Percentiles rank a stretch among this genome's conserved stretches.
These are phyloP conservation scores for Oreotragus oreotragus DNA, from an alignment of 2,113 vertebrate genomes.

Conservation along the genomic window DNA sequence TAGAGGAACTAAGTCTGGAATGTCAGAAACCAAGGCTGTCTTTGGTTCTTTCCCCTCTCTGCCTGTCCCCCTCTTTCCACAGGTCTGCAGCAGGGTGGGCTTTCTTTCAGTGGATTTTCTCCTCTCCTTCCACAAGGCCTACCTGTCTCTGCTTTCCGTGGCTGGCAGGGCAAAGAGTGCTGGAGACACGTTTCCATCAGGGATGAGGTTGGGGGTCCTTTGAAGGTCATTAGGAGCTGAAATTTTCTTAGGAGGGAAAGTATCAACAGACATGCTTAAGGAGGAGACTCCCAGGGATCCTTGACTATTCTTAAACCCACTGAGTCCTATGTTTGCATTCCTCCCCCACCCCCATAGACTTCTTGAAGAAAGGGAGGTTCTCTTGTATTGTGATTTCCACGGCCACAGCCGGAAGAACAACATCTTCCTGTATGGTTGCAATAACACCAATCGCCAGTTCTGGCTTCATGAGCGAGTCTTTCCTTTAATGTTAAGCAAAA, in stretches of 20 bases:
- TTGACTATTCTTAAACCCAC: neutral
- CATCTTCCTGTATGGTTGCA: slow-evolving; percentile 93
- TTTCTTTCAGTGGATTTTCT: neutral
- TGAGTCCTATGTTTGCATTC: neutral
- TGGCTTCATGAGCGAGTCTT: slow-evolving; percentile 87
- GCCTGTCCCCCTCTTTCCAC: neutral
- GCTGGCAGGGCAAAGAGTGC: neutral
- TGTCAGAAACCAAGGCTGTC: neutral
- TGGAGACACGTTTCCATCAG: neutral
- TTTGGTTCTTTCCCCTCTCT: neutral
- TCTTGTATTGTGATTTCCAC: slow-evolving; percentile 94
- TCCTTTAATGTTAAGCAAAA: slow-evolving; percentile 97
- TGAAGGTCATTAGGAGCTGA: neutral
- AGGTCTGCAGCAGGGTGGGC: neutral
- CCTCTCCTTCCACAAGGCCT: neutral
- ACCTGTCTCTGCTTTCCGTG: neutral
- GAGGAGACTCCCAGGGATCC: neutral
- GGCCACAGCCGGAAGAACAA: slow-evolving; percentile 95
- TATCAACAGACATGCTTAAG: neutral
- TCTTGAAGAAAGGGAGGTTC: slow-evolving; percentile 85
- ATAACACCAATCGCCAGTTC: neutral
- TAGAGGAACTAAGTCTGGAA: neutral
- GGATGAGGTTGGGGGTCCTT: neutral
- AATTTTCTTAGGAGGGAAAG: neutral
- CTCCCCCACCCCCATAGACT: slow-evolving; percentile 82